Base-by-base conservation (phyloP, 2,797 vertebrate genomes). In the Sandelia bainsii region DNA sequence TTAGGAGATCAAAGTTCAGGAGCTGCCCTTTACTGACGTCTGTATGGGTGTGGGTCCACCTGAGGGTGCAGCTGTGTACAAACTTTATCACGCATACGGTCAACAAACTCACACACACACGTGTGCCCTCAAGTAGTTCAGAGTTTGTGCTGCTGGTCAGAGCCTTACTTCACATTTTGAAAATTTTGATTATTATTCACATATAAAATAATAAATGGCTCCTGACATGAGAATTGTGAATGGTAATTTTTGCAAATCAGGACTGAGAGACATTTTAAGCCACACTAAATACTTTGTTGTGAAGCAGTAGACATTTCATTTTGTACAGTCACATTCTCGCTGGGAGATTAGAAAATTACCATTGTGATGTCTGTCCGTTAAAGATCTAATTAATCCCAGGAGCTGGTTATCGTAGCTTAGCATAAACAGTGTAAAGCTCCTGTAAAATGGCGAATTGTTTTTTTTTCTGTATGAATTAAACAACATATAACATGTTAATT, bases 1-100 rank as follows among this genome's bases (percentile, higher is more conserved):
- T 61, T 39, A 16, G 10, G 39, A 19, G 71, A 63, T 81, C 70
- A 74, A 8, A 5, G 78, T 68, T 83, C 80, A 82, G 65, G 32
- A 60, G 64, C 65, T 90, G 86, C 63, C 83, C 83, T 89, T 89
- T 85, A 34, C 49, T 17, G n/a, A 9, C 12, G 66, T 51, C 27
- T 63, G 62, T 25, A 32, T 50, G 61, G 17, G 16, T n/a, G 52
- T 29, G 51, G 11, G 46, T 56, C 46, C 73, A 77, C 81, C 75
- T 64, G 19, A 68, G 76, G 83, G 37, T 67, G 8, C 32, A n/a
- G 8, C 51, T 39, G 22, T 72, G 63, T 48, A 60, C 25, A 45
- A 23, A 63, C 50, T 29, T 50, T 48, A 57, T 69, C 44, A 74
- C 13, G 11, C 49, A 49, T 49, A 58, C 11, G 40, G 14, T 29